Conservation (phyloP, 2,888 invertebrate species). For the Acleris cristana region DNA sequence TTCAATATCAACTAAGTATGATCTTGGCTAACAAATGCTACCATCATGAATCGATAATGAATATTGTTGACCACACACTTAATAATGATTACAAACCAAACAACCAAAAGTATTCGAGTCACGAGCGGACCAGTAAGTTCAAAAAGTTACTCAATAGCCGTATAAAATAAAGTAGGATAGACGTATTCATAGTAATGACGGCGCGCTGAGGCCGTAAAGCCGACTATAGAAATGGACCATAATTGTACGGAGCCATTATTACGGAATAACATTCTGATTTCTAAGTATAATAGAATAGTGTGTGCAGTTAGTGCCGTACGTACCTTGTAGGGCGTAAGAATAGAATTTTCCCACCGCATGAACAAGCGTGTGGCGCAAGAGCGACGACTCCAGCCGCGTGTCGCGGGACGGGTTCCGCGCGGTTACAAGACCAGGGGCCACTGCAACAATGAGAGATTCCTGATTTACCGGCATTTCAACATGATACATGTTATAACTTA, state of each 20-base stretch:
- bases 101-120: constrained; percentile 28
- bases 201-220: constrained; percentile 30
- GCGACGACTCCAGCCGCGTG: constrained; percentile 2
- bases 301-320: constrained; percentile 34
- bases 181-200: constrained; percentile 31
- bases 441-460: too few relatives aligned
- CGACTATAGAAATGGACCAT: constrained; percentile 33
- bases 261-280: constrained; percentile 36
- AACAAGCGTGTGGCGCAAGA: constrained; percentile 25
- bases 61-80: not conserved
- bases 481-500: too few relatives aligned
- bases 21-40: too few relatives aligned
- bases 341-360: constrained; percentile 33
- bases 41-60: too few relatives aligned
- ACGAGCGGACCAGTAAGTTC: constrained; percentile 23
- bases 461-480: too few relatives aligned
- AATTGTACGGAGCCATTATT: constrained; percentile 36
- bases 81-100: constrained; percentile 28
- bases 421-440: not conserved
- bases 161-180: constrained; percentile 32
- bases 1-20: too few relatives aligned
- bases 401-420: constrained; percentile 7
- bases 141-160: constrained; percentile 30
- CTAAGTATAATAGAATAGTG: constrained; percentile 34
- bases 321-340: constrained; percentile 36